These are phyloP conservation scores for Drosophila jambulina DNA, from an alignment of 1,140 invertebrate genomes.

Conservation along the genomic window DNA sequence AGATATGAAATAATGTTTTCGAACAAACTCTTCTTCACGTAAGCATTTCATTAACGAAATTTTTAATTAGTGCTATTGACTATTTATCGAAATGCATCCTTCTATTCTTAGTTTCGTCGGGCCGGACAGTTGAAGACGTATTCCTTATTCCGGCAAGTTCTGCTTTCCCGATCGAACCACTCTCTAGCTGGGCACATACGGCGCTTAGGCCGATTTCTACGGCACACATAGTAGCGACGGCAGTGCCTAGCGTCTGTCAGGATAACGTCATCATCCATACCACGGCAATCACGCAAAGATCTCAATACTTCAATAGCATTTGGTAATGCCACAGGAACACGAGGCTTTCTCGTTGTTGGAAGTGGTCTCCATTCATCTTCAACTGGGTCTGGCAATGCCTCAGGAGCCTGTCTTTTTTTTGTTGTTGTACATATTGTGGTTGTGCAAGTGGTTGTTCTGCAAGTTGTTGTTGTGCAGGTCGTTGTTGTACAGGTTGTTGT, in stretches of 20 bases:
- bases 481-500: neutral
- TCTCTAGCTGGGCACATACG: conserved; percentile 42
- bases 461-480: neutral
- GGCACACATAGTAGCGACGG: conserved; percentile 56
- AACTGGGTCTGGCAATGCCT: neutral
- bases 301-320: conserved; percentile 5
- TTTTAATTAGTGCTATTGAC: neutral
- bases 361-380: neutral
- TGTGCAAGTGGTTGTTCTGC: neutral
- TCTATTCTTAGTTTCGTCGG: neutral
- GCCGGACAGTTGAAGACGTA: neutral
- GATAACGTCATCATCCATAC: conserved; percentile 37
- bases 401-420: neutral
- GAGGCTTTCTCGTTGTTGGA: neutral
- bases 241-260: conserved; percentile 48
- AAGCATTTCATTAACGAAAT: neutral
- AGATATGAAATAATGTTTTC: neutral
- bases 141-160: conserved; percentile 18
- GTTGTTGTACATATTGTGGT: neutral
- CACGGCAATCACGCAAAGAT: conserved; percentile 39
- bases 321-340: neutral
- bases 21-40: neutral
- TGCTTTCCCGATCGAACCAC: conserved; percentile 58
- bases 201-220: conserved; percentile 41
- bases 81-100: neutral